Base-by-base conservation (phyloP, 1,140 invertebrate species). In the Oreohelix idahoensis region DNA sequence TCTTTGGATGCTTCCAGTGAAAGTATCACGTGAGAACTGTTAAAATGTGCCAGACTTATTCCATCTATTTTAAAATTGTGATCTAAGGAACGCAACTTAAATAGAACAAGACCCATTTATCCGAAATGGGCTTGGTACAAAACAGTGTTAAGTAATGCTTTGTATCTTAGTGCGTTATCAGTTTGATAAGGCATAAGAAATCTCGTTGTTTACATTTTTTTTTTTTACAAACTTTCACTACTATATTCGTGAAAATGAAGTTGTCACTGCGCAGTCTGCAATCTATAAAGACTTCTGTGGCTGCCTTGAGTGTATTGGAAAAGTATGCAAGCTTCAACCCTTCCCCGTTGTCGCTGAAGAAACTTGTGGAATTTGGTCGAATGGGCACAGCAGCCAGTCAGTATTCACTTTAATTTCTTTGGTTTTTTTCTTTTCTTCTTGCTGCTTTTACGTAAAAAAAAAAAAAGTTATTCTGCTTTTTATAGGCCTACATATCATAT, bases 321-420 rank as follows among this genome's bases (percentile, higher is more conserved):
- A 89, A 86, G 77, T 89, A 85, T 84, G 88, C 87, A 29, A 75
- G 35, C 53, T 98, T 98, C 92, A 98, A 98, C 92, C 97, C 97
- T 71, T 98, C 97, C 84, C 97, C 97, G 79, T 93, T 98, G 45
- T 98, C 97, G 71, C 97, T 98, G 89, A 97, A 98, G 93, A 96
- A 98, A 92, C 98, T 98, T 93, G 96, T 98, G 45, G 86, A 88
- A n/a, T 86, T 86, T 84, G 85, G 85, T 79, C 51, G 73, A n/a
- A 49, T 26, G 39, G 51, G 49, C 42, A 66, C 42, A 23, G 32
- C 53, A 26, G 71, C 1, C 39, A 42, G 36, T 73, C 10, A 17
- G 38, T 74, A 38, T 80, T 70, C 10, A 74, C n/a, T n/a, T n/a
- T 69, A 69, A 32, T 32, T 73, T 53, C 32, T 73, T 70, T 71